Base-by-base conservation (phyloP, 2,113 vertebrate species). In the Sylvietta virens region DNA sequence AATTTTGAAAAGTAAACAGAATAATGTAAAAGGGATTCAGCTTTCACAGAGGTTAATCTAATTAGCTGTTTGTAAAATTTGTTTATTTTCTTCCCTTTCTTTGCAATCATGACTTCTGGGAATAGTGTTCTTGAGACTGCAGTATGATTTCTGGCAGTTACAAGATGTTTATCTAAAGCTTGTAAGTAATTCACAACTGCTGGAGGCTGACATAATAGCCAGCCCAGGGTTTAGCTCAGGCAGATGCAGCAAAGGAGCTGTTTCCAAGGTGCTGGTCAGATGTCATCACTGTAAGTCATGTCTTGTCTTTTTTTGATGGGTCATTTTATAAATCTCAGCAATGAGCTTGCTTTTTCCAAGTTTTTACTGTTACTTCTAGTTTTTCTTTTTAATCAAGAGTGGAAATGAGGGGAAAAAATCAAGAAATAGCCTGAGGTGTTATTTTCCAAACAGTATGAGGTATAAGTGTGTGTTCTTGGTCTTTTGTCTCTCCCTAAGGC, bases 111-210 rank as follows among this genome's bases (percentile, higher is more conserved):
- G 33, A 51, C 92, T 94, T 93, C 85, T 95, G 93, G 81, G 65
- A 94, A 89, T 70, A 71, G 57, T 72, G 88, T 86, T 94, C 53
- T 77, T 81, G 44, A 89, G 73, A 40, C 37, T 89, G 37, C 62
- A 70, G 57, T 66, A n/a, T 51, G 83, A 81, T 76, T 88, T 88
- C 70, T 93, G 93, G 85, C 67, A 93, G 50, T 86, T 86, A 67
- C 42, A 90, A 77, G 84, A 92, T 89, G 58, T 91, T 94, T 95
- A 64, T 95, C 17, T 90, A 70, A 80, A 94, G 61, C 54, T 61
- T 58, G 19, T 81, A 47, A 94, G 47, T 79, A 56, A 70, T 80
- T 92, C 30, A 56, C 15, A 48, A 3, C 47, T 92, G 56, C 67
- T 88, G 65, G 62, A 82, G 78, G 37, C 76, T 93, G 93, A 74